These are phyloP conservation scores for Hippocampus zosterae DNA, from an alignment of 2,113 vertebrate genomes.

Conservation along the genomic window DNA sequence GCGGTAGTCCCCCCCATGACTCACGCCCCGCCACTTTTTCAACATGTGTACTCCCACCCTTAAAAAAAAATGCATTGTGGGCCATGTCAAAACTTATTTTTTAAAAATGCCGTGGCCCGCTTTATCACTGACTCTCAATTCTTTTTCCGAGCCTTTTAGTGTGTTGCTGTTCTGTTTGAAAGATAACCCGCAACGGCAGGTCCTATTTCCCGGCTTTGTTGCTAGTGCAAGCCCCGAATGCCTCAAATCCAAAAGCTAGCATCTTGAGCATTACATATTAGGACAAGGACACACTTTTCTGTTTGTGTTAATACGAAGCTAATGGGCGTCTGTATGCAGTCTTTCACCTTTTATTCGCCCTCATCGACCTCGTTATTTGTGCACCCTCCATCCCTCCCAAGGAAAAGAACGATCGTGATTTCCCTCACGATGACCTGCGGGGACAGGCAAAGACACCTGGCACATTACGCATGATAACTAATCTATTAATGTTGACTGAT, in stretches of 20 bases:
- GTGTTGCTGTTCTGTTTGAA: no score
- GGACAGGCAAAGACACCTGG: conserved; percentile 69
- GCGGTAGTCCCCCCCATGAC: no score
- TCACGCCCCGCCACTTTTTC: no score
- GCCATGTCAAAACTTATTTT: no score
- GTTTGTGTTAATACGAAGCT: conserved; percentile 22
- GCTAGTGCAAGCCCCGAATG: neutral
- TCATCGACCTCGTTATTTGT: conserved; percentile 48
- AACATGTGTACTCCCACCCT: no score
- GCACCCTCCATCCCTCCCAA: conserved; percentile 5
- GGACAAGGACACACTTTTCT: conserved; percentile 33
- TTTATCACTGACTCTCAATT: no score
- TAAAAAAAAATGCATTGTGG: no score
- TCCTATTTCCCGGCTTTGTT: no score
- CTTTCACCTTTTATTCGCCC: conserved; percentile 41
- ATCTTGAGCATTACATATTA: neutral
- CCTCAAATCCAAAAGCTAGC: neutral
- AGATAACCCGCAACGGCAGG: no score
- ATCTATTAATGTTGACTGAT: conserved; percentile 77
- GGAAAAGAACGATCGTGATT: conserved; percentile 63
- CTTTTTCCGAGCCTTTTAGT: no score
- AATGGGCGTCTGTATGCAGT: conserved; percentile 23
- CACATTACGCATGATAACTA: conserved; percentile 72
- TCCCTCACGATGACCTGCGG: conserved; percentile 58
- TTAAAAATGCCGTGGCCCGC: no score